These are phyloP conservation scores for Redunca redunca DNA, from an alignment of 2,113 vertebrate genomes.

Conservation along the genomic window DNA sequence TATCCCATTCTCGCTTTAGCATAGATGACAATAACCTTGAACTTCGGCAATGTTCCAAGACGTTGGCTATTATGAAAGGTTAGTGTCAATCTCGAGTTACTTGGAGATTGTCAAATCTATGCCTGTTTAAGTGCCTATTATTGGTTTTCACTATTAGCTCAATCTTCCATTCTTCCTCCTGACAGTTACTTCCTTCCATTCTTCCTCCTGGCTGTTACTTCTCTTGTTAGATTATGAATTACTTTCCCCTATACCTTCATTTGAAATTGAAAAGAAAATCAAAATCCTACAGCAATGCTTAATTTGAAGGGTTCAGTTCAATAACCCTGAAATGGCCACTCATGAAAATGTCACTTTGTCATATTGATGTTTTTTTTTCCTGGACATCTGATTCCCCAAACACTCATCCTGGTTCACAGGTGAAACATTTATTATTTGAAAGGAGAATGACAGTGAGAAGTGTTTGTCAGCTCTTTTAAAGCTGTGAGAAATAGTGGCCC, in stretches of 20 bases:
- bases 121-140: background rate
- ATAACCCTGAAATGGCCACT: background rate
- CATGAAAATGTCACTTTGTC: constrained; percentile 6
- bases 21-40: background rate
- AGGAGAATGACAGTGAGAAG: constrained; percentile 34
- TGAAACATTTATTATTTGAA: constrained; percentile 52
- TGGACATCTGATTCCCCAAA: constrained; percentile 46
- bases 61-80: background rate
- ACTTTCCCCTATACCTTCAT: background rate
- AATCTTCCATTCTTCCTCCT: background rate
- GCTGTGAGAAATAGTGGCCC: background rate
- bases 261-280: background rate
- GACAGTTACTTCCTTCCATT: background rate
- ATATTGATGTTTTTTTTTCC: constrained; percentile 22
- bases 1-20: background rate
- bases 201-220: background rate
- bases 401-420: background rate
- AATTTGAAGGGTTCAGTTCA: constrained; percentile 3
- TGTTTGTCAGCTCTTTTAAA: constrained; percentile 51
- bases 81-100: background rate
- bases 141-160: background rate
- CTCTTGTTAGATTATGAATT: background rate
- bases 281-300: background rate
- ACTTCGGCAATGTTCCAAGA: background rate
- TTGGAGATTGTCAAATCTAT: background rate